A percentile compares a stretch with the other conserved stretches of the same genome.
Evolutionary conservation across 2,797 vertebrate species (phyloP).

Genomic region (Anabacerthia variegaticeps): DNA sequence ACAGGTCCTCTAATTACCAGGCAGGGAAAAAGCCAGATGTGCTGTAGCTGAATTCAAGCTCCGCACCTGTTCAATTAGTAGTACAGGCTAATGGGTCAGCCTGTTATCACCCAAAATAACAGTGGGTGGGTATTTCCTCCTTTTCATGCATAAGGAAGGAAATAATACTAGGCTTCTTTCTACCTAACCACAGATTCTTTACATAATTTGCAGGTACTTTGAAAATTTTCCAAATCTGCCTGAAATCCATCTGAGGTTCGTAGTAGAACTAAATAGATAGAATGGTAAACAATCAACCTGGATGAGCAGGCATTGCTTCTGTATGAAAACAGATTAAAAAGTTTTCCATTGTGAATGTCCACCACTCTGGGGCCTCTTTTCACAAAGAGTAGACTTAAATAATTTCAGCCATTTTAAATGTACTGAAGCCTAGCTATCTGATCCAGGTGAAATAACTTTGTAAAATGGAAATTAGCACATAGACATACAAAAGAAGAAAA

Average conservation of each 20-base stretch:
- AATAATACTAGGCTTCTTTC: slow-evolving; percentile 1
- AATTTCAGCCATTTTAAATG: background rate
- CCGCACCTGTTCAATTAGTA: background rate
- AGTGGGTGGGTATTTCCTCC: background rate
- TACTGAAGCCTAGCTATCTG: slow-evolving; percentile 1
- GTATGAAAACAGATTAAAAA: slow-evolving; percentile 13
- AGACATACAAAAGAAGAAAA: background rate
- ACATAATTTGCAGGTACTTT: background rate
- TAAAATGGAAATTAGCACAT: slow-evolving; percentile 2
- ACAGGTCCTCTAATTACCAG: background rate
- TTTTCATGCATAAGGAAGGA: background rate
- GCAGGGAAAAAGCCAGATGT: background rate
- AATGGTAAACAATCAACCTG: background rate
- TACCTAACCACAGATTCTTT: background rate
- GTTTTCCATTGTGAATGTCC: background rate
- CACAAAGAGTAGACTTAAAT: background rate
- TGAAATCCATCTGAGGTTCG: background rate
- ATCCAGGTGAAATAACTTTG: slow-evolving; percentile 12
- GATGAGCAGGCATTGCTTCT: background rate
- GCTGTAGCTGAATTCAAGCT: background rate
- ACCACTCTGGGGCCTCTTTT: background rate
- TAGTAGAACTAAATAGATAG: background rate
- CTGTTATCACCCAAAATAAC: background rate
- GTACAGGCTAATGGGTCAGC: background rate
- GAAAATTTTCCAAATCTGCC: background rate